Evolutionary conservation across 1,140 invertebrate genomes (phyloP).

Genomic region (Heliconius himera): DNA sequence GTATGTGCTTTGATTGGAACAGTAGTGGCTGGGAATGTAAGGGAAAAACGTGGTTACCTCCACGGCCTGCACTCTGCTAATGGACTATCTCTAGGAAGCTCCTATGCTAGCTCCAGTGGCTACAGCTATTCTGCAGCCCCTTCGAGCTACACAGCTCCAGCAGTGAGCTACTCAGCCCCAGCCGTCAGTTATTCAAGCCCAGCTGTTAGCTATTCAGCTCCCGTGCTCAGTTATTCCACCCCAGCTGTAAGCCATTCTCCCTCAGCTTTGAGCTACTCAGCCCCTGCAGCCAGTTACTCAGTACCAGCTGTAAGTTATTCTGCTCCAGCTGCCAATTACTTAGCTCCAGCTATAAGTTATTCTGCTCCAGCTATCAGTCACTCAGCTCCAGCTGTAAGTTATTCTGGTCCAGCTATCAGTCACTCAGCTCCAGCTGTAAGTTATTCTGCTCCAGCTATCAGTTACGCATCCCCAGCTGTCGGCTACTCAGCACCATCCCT

Average conservation of each 20-base stretch:
- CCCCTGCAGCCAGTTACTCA: slow-evolving; percentile 25
- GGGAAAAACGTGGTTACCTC: slow-evolving; percentile 50
- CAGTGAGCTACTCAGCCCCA: slow-evolving; percentile 26
- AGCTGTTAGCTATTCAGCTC: slow-evolving; percentile 22
- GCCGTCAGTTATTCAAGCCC: slow-evolving; percentile 32
- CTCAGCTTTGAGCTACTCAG: slow-evolving; percentile 23
- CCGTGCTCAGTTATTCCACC: slow-evolving; percentile 16
- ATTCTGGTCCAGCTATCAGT: slow-evolving; percentile 11
- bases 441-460: slow-evolving; percentile 6
- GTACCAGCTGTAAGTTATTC: slow-evolving; percentile 29
- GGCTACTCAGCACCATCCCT: slow-evolving; percentile 26
- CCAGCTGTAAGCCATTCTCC: slow-evolving; percentile 11
- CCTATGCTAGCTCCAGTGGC: slow-evolving; percentile 26
- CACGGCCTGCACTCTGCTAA: slow-evolving; percentile 36
- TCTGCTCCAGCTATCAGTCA: slow-evolving; percentile 21
- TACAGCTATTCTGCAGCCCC: slow-evolving; percentile 36
- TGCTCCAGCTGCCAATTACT: neutral
- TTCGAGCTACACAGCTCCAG: slow-evolving; percentile 22
- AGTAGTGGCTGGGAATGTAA: slow-evolving; percentile 38
- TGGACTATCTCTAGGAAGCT: slow-evolving; percentile 17
- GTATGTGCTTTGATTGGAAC: slow-evolving; percentile 41
- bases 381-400: slow-evolving; percentile 19
- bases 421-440: neutral
- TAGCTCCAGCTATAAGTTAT: neutral
- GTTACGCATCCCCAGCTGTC: slow-evolving; percentile 26